A percentile compares a stretch with the other conserved stretches of the same genome.
These are phyloP conservation scores for Eospalax fontanierii DNA, from an alignment of 2,797 vertebrate genomes.

Conservation along the genomic window DNA sequence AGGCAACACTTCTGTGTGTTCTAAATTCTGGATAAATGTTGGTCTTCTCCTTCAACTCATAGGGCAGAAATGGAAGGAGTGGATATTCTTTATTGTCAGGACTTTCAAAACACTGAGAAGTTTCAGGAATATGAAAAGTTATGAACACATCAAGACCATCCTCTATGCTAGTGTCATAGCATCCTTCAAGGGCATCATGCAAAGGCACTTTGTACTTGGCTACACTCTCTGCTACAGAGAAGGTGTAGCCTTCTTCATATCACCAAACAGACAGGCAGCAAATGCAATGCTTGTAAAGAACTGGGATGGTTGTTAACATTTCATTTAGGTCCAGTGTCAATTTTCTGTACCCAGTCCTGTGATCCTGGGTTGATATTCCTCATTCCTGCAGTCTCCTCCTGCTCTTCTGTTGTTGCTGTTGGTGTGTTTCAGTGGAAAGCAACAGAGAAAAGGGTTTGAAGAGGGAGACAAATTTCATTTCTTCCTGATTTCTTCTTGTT, in stretches of 20 bases:
- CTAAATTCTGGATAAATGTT: neutral
- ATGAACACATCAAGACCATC: neutral
- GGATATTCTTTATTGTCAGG: neutral
- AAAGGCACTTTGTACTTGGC: neutral
- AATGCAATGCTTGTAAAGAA: no score
- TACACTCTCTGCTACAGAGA: neutral
- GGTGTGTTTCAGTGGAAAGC: neutral
- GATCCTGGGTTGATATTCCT: no score
- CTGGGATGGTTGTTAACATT: neutral
- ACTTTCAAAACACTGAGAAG: neutral
- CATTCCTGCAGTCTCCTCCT: neutral
- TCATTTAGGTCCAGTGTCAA: no score
- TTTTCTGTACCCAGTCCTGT: neutral
- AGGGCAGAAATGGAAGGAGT: neutral
- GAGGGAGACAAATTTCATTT: neutral
- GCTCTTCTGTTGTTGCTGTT: neutral
- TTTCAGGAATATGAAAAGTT: neutral
- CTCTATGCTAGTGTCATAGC: neutral
- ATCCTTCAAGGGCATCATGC: neutral
- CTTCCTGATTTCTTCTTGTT: neutral
- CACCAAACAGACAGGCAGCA: neutral
- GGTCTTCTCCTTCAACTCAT: neutral
- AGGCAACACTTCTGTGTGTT: neutral
- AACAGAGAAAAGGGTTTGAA: neutral
- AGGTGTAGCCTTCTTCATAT: neutral